Percentiles rank a stretch among this genome's conserved stretches.
Evolutionary conservation across 2,113 vertebrate genomes (phyloP).

Genomic region (Planiliza haematocheilus): DNA sequence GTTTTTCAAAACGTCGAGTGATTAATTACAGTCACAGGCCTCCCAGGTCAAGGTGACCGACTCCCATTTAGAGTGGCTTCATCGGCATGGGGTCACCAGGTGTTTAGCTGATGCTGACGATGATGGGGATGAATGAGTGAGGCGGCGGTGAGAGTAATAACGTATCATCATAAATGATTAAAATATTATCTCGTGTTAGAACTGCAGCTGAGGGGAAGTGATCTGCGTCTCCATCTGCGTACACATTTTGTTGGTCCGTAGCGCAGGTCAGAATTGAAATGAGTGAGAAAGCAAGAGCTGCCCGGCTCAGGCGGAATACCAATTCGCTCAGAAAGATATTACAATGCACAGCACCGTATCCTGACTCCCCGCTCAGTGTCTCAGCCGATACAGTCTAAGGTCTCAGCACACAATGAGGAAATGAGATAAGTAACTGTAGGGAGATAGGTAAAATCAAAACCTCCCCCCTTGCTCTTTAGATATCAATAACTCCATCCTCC

Average conservation of each 20-base stretch:
- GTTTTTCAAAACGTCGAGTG: constrained; percentile 43
- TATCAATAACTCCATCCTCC: constrained; percentile 55
- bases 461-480: constrained; percentile 29
- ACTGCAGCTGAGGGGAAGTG: constrained; percentile 30
- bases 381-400: no score
- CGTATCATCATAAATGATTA: constrained; percentile 45
- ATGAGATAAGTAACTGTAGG: constrained; percentile 50
- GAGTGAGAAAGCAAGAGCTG: constrained; percentile 32
- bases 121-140: constrained; percentile 40
- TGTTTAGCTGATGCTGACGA: constrained; percentile 43
- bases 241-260: constrained; percentile 20
- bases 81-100: constrained; percentile 51
- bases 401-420: constrained; percentile 47
- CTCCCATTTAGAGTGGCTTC: constrained; percentile 57
- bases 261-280: constrained; percentile 34
- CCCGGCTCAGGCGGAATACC: constrained; percentile 47
- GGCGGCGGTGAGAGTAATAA: constrained; percentile 41
- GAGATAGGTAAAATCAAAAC: constrained; percentile 48
- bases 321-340: constrained; percentile 58
- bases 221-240: constrained; percentile 15
- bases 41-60: constrained; percentile 44
- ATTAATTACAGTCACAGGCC: constrained; percentile 52
- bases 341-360: constrained; percentile 36
- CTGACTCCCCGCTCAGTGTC: constrained; percentile 36
- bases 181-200: constrained; percentile 34